Evolutionary conservation across 2,113 vertebrate species (phyloP), one percentile per base, ranked within the genome.

Genomic region (Dicerorhinus sumatrensis): DNA sequence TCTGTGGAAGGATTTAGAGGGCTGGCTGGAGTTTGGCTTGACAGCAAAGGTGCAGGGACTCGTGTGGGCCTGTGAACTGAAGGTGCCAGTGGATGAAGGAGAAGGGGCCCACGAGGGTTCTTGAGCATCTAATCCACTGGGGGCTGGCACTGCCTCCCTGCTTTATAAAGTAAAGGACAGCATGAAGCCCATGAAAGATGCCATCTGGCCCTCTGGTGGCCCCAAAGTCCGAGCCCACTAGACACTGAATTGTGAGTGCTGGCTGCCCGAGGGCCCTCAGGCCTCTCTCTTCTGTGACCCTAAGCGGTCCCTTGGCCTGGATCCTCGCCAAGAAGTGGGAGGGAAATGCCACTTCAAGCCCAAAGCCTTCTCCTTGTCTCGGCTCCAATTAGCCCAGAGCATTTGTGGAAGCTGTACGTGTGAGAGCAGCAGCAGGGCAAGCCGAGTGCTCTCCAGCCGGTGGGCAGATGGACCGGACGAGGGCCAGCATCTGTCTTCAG

Each of bases 31-130:
- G 23, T 42, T 20, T 54, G 60, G 42, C 73, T 96, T 42, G 33
- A 96, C 92, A 54, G 73, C 39, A 70, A 79, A 82, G 3, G 1
- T 14, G 33, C 81, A 89, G 92, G 91, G 85, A 80, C 82, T 70
- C 84, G 93, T 11, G 8, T 3, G 16, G 48, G 70, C 39, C 94
- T 98, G 81, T 92, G 79, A 92, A 79, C 91, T 79, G 88, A 87
- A 89, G 93, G 76, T 80, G 67, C 94, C 25, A 6, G 9, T 0
- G 56, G 58, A 76, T 0, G 0, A 10, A 87, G 81, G 46, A 94
- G 56, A 96, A 97, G 96, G 85, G 80, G 89, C 36, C 46, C 29
- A 29, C 83, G 91, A 94, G 96, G 63, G 85, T 91, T 92, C 96
- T 94, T 65, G 83, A 96, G 76, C 39, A 31, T 86, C 95, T 72